A percentile compares a stretch with the other conserved stretches of the same genome.
Evolutionary conservation across 2,888 invertebrate genomes (phyloP).

Genomic region (Patella ulyssiponensis): DNA sequence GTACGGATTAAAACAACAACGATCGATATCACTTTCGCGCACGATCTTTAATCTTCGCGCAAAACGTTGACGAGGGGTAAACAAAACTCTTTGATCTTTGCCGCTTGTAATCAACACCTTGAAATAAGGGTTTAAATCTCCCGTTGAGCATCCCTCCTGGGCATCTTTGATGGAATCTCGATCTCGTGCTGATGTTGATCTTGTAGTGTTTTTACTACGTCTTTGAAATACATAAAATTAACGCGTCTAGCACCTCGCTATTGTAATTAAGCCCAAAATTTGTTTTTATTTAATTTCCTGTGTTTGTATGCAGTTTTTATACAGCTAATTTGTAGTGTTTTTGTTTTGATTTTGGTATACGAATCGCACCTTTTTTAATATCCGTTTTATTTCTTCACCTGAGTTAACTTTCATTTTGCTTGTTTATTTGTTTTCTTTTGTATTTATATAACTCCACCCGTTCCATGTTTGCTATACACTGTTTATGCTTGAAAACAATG

Average conservation of each 20-base stretch:
- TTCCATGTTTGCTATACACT: no score
- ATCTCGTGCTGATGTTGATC: constrained; percentile 2
- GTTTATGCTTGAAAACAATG: no score
- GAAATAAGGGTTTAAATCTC: background rate
- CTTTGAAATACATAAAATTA: background rate
- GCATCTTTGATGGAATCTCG: background rate
- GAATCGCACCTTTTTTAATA: no score
- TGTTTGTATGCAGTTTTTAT: background rate
- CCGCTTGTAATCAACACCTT: constrained; percentile 13
- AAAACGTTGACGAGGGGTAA: constrained; percentile 1
- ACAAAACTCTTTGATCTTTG: background rate
- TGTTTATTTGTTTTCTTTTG: no score
- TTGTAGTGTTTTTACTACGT: background rate
- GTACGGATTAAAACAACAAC: background rate
- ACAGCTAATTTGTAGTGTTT: no score
- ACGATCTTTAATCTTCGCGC: constrained; percentile 6
- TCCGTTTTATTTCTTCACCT: no score
- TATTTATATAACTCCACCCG: no score
- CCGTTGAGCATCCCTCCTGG: background rate
- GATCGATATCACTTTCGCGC: background rate
- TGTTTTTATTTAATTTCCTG: background rate
- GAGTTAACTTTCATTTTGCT: no score
- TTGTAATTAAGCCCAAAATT: background rate
- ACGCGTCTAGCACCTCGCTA: background rate
- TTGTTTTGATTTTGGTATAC: no score